Percentiles rank a stretch among this genome's conserved stretches.
Evolutionary conservation across 2,797 vertebrate species (phyloP).

Genomic region (Lagodon rhomboides): DNA sequence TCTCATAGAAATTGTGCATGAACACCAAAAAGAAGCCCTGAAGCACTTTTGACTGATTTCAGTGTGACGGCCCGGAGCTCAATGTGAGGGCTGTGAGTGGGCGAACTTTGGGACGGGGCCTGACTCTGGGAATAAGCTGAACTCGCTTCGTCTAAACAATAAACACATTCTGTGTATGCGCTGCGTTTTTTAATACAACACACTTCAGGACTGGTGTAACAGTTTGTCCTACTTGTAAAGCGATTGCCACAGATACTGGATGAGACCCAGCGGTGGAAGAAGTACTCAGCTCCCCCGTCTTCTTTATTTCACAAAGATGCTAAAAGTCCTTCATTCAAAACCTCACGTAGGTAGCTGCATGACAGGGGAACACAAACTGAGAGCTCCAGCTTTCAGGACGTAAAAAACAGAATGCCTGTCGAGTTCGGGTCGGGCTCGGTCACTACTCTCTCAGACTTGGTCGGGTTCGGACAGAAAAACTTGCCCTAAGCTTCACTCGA

Average conservation of each 20-base stretch:
- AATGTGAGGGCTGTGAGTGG: neutral
- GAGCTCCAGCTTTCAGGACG: no score
- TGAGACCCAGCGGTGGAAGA: neutral
- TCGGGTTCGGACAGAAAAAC: no score
- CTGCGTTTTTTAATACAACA: constrained; percentile 22
- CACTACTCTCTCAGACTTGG: no score
- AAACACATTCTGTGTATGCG: constrained; percentile 20
- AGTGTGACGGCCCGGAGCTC: neutral
- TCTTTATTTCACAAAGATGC: no score
- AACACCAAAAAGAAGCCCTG: neutral
- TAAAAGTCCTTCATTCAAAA: no score
- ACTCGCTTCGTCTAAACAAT: constrained; percentile 28
- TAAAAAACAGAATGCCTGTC: no score
- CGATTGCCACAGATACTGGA: neutral
- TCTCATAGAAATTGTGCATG: neutral
- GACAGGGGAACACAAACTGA: no score
- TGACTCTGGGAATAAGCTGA: constrained; percentile 16
- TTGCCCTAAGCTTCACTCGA: no score
- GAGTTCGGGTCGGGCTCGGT: no score
- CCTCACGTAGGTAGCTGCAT: no score
- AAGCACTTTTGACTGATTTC: neutral
- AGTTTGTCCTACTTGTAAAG: constrained; percentile 27
- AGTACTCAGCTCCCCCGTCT: no score
- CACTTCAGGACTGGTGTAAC: constrained; percentile 30
- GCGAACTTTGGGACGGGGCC: neutral